phyloP scores from a whole-genome alignment of 2,888 invertebrate species.

The Dasypolia templi region DNA sequence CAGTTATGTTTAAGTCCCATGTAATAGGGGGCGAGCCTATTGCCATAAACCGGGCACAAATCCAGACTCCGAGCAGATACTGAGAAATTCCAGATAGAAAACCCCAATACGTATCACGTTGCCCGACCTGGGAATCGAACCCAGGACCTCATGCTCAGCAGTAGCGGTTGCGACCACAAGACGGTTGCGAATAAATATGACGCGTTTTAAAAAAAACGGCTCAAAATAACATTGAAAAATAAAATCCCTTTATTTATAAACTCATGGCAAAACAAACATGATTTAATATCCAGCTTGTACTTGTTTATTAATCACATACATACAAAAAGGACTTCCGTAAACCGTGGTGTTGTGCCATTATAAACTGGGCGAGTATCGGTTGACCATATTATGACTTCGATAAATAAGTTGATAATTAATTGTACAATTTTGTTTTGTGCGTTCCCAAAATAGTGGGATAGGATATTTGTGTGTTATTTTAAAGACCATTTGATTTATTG shows the following conservation, averaged over 20 bases:
- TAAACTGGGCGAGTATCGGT: conserved; percentile 25
- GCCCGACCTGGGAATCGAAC: too few species aligned
- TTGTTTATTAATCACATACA: conserved; percentile 23
- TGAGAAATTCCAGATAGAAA: too few species aligned
- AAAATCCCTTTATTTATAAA: not conserved
- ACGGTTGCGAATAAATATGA: too few species aligned
- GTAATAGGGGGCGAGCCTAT: too few species aligned
- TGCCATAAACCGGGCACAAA: too few species aligned
- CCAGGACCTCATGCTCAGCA: too few species aligned
- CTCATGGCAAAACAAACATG: conserved; percentile 7
- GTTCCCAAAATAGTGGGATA: not conserved
- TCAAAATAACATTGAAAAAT: not conserved
- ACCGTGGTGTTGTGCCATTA: conserved; percentile 8
- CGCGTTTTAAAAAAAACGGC: not conserved
- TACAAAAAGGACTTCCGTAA: conserved; percentile 37
- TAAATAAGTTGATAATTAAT: conserved; percentile 8
- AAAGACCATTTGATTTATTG: not conserved
- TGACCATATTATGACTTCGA: conserved; percentile 3
- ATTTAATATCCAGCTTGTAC: not conserved
- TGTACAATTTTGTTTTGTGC: conserved; percentile 9
- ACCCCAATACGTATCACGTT: too few species aligned
- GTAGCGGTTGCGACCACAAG: too few species aligned
- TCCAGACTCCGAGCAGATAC: too few species aligned
- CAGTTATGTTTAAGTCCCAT: too few species aligned
- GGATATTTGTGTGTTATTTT: not conserved